Evolutionary conservation across 2,113 vertebrate genomes (phyloP), one percentile per base, ranked within the genome.

Genomic region (Alligator sinensis): DNA sequence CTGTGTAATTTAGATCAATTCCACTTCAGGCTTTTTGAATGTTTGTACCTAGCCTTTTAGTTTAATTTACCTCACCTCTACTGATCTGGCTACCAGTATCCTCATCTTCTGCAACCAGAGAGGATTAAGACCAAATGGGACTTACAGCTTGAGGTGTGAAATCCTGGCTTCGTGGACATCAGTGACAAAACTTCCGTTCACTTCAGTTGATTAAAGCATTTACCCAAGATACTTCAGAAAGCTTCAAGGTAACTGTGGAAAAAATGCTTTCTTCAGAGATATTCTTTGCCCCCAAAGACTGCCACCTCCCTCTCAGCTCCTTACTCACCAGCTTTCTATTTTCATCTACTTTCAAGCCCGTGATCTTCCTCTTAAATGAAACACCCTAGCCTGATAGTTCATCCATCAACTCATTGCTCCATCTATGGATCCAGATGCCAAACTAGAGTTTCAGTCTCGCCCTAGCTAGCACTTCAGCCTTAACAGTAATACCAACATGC

Each of bases 401-500:
- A 25, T 21, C 22, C 22, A 25, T 6, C 38, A 47, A 54, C 38
- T 75, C 25, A 12, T 14, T 25, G 38, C 14, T 55, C 15, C 25
- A 10, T 54, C 14, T 8, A 76, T 55, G 24, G 16, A 55, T 9
- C 25, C 28, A 82, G 19, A n/a, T 57, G 9, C 10, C n/a, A 38
- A 72, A 5, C 2, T 80, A 0, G 0, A 0, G 58, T 84, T 91
- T 77, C 58, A 38, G n/a, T 70, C 66, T 70, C n/a, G 22, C 68
- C 30, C 38, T 38, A 19, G 30, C 30, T 34, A 38, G 30, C 21
- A 21, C 68, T 38, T 72, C 59, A 75, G 4, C 22, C 1, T 25
- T 25, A 72, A 12, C 24, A 47, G 24, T 55, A 55, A 9, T 47
- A 57, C 54, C 74, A 76, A 16, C 1, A 55, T 2, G 4, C 77